A percentile compares a stretch with the other conserved stretches of the same genome.
Evolutionary conservation across 1,140 invertebrate species (phyloP).

Genomic region (Pemphigus obesinymphae): DNA sequence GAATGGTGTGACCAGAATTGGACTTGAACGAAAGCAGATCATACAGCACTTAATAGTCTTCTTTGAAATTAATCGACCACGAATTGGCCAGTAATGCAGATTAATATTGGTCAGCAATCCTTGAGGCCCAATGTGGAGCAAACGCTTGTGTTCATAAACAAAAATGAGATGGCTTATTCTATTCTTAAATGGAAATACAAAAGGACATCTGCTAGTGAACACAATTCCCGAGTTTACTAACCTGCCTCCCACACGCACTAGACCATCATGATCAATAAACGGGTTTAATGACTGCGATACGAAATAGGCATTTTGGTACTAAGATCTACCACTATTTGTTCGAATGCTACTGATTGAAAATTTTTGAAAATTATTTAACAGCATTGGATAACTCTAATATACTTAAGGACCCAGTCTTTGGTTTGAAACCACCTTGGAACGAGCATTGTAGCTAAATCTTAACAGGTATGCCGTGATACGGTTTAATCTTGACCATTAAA

Average conservation of each 20-base stretch:
- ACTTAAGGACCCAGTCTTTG: not conserved
- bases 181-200: not conserved
- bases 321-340: not conserved
- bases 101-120: not conserved
- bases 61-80: not conserved
- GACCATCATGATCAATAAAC: not conserved
- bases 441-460: not conserved
- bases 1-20: not conserved
- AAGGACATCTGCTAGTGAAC: not conserved
- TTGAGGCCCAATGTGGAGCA: not conserved
- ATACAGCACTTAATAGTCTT: not conserved
- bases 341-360: not conserved
- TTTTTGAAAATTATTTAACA: not conserved
- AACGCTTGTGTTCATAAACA: not conserved
- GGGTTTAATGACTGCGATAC: not conserved
- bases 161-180: no score
- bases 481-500: not conserved
- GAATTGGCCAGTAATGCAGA: not conserved
- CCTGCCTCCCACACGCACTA: slow-evolving; percentile 26
- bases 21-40: not conserved
- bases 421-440: not conserved
- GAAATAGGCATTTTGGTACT: not conserved
- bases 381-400: not conserved
- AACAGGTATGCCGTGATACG: not conserved
- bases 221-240: not conserved